Base-by-base conservation (phyloP, 2,113 vertebrate genomes). In the Anthoscopus minutus region DNA sequence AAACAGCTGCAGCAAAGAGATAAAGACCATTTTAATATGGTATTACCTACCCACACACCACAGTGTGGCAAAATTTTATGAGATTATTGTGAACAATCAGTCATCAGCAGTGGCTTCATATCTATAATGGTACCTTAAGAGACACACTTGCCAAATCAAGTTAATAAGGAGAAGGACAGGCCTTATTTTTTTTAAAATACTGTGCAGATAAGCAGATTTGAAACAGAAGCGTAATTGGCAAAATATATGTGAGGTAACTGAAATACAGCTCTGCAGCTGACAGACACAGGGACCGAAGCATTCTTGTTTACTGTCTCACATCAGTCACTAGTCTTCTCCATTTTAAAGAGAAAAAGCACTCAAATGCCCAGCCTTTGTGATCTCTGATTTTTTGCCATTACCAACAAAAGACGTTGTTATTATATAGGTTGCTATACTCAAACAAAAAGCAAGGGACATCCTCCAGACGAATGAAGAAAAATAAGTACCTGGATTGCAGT, bases 11-110 rank as follows among this genome's bases (percentile, higher is more conserved):
- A 95, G 56, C 88, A 83, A 93, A 96, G 54, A 95, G 95, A 96
- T 93, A 97, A 95, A 95, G 71, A 94, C 76, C 40, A 80, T 96
- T 95, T 96, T 83, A 94, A 96, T 96, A 88, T 95, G 58, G 48
- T 87, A 80, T 69, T 92, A 80, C 66, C 74, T 92, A 93, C 76
- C 60, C 45, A 76, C 31, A 33, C 78, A 21, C 8, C 18, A 78
- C 23, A 86, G n/a, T 58, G 25, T 67, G 79, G 92, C 60, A 96
- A 93, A 96, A 78, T 70, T 90, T 24, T 61, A 57, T 76, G 45
- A 47, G 60, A 93, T 96, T 96, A 94, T 81, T 94, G 58, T 57
- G 97, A 97, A 95, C 35, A 94, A 93, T 85, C 81, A 87, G 85
- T 94, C 93, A 89, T 82, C 81, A 79, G 51, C 74, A 94, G 81